Evolutionary conservation across 92 coral and sea anemone species (phyloP).

Genomic region (Micromussa lordhowensis): DNA sequence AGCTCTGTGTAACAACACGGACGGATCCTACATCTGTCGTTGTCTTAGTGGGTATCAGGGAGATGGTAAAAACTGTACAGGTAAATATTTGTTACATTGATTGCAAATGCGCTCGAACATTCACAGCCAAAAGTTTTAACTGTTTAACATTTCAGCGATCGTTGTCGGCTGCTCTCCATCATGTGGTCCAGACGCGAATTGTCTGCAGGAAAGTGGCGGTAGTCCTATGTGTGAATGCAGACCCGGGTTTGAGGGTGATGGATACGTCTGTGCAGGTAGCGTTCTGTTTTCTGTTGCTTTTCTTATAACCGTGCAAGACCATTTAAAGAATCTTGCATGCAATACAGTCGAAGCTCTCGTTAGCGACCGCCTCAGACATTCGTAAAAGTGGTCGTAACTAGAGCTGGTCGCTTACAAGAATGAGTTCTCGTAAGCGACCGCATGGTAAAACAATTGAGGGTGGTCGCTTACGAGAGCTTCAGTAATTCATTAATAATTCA

Average conservation of each 20-base stretch:
- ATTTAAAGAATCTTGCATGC: too few species aligned
- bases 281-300: neutral
- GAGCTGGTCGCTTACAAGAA: too few species aligned
- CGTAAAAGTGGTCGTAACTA: too few species aligned
- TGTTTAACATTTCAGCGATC: constrained; percentile 7
- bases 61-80: neutral
- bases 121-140: neutral
- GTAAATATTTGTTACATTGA: neutral
- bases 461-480: too few species aligned
- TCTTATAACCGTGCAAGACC: neutral
- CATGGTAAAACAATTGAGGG: too few species aligned
- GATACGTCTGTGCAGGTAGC: constrained; percentile 56
- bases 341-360: too few species aligned
- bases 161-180: constrained; percentile 30
- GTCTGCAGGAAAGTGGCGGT: constrained; percentile 40
- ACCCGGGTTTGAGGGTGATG: constrained; percentile 66
- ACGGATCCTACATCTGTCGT: constrained; percentile 19
- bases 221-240: constrained; percentile 46
- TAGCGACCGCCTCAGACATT: too few species aligned
- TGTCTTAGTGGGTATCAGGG: constrained; percentile 67
- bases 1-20: neutral
- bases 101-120: too few species aligned
- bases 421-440: too few species aligned
- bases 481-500: too few species aligned
- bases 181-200: constrained; percentile 48